These are phyloP conservation scores for Mallotus villosus DNA, from an alignment of 2,797 vertebrate species.

Conservation along the genomic window DNA sequence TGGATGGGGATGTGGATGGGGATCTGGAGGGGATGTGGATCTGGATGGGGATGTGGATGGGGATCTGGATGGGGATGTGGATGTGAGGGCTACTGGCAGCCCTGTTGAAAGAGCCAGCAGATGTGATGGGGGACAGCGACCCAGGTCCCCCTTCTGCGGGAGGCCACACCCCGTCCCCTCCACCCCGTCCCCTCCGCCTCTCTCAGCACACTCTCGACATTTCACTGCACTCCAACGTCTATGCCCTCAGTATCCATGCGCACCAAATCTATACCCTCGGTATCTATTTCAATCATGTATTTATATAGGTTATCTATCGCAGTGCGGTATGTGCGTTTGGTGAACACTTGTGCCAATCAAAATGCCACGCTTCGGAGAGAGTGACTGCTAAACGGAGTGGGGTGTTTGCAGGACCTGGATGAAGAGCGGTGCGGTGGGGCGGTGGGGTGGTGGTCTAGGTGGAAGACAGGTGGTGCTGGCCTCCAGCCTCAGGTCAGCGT, in stretches of 20 bases:
- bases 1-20: slow-evolving; percentile 34
- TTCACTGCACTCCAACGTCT: no score
- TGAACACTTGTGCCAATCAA: no score
- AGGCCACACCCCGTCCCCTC: background rate
- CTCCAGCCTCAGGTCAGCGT: slow-evolving; percentile 44
- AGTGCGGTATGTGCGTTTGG: no score
- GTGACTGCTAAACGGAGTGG: no score
- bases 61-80: slow-evolving; percentile 34
- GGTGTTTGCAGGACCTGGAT: no score
- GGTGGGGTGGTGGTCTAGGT: slow-evolving; percentile 26
- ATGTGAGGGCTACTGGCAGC: slow-evolving; percentile 33
- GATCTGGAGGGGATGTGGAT: slow-evolving; percentile 39
- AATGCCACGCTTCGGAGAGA: no score
- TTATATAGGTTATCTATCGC: no score
- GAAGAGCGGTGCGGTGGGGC: slow-evolving; percentile 4
- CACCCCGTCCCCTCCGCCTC: background rate
- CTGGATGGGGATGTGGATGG: slow-evolving; percentile 29
- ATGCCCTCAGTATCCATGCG: background rate
- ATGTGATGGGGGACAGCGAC: slow-evolving; percentile 10
- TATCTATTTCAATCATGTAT: no score
- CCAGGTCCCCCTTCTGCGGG: background rate
- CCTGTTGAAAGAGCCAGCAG: slow-evolving; percentile 11
- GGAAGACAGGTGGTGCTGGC: slow-evolving; percentile 44
- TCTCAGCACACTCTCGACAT: no score
- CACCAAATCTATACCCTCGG: background rate